phyloP scores from a whole-genome alignment of 2,113 vertebrate genomes.

The Cyphomyrus discorhynchus region DNA sequence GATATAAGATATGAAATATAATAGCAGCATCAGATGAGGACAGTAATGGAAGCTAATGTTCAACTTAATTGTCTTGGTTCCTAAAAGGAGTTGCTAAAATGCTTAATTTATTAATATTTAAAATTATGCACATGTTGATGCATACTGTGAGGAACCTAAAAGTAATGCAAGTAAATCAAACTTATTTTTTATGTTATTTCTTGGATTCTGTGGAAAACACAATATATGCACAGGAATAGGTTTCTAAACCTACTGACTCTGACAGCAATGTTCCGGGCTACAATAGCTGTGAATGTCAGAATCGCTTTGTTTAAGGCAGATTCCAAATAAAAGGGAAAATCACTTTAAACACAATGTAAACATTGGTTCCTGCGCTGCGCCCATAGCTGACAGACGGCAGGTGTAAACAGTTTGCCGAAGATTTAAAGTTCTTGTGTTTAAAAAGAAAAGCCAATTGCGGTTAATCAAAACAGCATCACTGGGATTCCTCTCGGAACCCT shows the following conservation, averaged over 20 bases:
- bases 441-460: not conserved
- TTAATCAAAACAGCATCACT: not conserved
- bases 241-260: not conserved
- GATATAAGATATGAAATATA: not conserved
- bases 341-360: conserved; percentile 8
- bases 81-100: not conserved
- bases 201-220: not conserved
- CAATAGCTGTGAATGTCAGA: not conserved
- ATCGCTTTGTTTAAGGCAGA: conserved; percentile 5
- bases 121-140: not conserved
- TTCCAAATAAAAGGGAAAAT: conserved; percentile 9
- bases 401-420: conserved; percentile 2
- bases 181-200: not conserved
- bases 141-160: not conserved
- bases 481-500: not conserved
- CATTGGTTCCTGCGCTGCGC: not conserved
- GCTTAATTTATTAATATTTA: not conserved
- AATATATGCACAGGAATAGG: not conserved
- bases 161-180: not conserved
- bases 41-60: not conserved
- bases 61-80: not conserved
- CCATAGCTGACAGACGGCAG: not conserved
- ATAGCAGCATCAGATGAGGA: not conserved
- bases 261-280: not conserved
- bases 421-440: not conserved